Percentiles rank a stretch among this genome's conserved stretches.
These are phyloP conservation scores for Galbula dea DNA, from an alignment of 2,113 vertebrate genomes.

Conservation along the genomic window DNA sequence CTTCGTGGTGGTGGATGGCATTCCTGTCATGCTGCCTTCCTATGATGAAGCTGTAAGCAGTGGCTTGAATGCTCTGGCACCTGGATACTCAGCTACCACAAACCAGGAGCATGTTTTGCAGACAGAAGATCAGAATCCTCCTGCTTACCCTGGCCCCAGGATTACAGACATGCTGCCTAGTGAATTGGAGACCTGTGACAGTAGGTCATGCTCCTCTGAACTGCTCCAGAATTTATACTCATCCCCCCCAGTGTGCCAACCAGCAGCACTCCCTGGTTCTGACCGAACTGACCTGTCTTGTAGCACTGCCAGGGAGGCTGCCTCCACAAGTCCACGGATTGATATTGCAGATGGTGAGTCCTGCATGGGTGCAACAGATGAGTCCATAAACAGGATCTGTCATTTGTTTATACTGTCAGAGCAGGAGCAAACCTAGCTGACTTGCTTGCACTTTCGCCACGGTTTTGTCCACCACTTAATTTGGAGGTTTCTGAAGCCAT, in stretches of 20 bases:
- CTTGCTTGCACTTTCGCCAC: not conserved
- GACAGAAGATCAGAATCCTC: slow-evolving; percentile 80
- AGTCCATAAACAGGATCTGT: not conserved
- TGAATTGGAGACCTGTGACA: slow-evolving; percentile 71
- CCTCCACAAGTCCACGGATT: slow-evolving; percentile 76
- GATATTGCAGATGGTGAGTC: slow-evolving; percentile 85
- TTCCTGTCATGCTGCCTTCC: slow-evolving; percentile 85
- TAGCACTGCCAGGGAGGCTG: slow-evolving; percentile 50
- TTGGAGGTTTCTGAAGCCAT: not conserved
- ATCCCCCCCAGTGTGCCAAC: slow-evolving; percentile 61
- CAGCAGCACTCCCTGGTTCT: not conserved
- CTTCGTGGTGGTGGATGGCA: slow-evolving; percentile 85
- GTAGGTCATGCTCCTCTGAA: slow-evolving; percentile 71
- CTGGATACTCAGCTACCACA: slow-evolving; percentile 60
- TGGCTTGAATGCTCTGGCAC: slow-evolving; percentile 63
- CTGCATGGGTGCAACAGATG: not conserved
- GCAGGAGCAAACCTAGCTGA: not conserved
- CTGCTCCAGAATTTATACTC: slow-evolving; percentile 74
- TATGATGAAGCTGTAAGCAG: slow-evolving; percentile 86
- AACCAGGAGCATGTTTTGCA: slow-evolving; percentile 68
- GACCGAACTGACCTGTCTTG: slow-evolving; percentile 51
- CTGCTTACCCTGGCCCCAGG: slow-evolving; percentile 78
- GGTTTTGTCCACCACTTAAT: not conserved
- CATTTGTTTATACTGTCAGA: not conserved
- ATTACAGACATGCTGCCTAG: slow-evolving; percentile 59